Base-by-base conservation (phyloP, 2,113 vertebrate species). In the Eudyptes chrysolophus region DNA sequence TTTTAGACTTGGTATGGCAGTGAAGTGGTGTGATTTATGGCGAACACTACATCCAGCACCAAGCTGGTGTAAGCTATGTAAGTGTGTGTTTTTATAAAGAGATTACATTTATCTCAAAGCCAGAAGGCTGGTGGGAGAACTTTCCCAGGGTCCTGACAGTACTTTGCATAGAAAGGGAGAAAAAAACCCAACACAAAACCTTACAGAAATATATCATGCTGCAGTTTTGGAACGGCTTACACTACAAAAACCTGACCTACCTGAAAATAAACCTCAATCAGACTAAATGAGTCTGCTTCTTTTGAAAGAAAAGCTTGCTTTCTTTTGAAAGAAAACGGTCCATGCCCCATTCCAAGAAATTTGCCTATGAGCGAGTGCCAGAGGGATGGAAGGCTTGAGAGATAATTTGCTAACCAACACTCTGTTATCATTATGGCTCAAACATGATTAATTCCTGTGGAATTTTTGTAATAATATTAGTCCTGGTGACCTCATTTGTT, bases 391-490 rank as follows among this genome's bases (percentile, higher is more conserved):
- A 92, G 42, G 32, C 58, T 65, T 70, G 48, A 66, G 34, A 91
- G 90, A 89, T 79, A 96, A 92, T 40, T 84, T 3, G 2, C 40
- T 70, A 87, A 82, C 48, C 44, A 62, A 38, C 26, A 14, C 36
- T 94, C 61, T 87, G 72, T 87, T 96, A 95, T 93, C 74, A 2
- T 87, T 76, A 44, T 27, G 58, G 89, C 81, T 94, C 49, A 79
- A 93, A 87, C 1, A 8, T 89, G 84, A 96, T 97, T 93, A 96
- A 87, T 92, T 94, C 69, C 69, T 66, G 52, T 85, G 96, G 92
- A 96, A 92, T 94, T 95, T 87, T 46, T 96, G 90, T 24, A 94
- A 94, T 83, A 95, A 96, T 78, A 92, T 94, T 87, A 95, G 74
- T 92, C 66, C 48, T 72, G 36, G 81, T 95, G 94, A 94, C 42